Evolutionary conservation across 2,888 invertebrate genomes (phyloP).

Genomic region (Blastobasis lacticolella): DNA sequence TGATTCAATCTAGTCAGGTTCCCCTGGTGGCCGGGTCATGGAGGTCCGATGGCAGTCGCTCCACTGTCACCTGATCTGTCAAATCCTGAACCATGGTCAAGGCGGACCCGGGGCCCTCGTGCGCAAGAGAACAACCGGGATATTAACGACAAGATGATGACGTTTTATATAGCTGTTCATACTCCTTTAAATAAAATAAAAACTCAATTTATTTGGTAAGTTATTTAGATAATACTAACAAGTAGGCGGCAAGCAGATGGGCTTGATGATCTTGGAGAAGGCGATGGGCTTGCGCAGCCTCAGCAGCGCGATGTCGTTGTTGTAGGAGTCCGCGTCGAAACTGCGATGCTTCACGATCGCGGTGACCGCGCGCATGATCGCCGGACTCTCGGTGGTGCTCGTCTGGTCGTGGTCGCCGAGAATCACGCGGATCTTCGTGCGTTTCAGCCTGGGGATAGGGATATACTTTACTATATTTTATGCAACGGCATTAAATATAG

Average conservation of each 20-base stretch:
- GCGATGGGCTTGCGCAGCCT: constrained; percentile 84
- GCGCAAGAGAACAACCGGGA: too few relatives aligned
- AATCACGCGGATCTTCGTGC: constrained; percentile 86
- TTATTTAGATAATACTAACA: constrained; percentile 67
- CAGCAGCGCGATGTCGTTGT: constrained; percentile 88
- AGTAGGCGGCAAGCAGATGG: constrained; percentile 84
- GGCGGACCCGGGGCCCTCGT: too few relatives aligned
- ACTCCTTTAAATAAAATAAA: too few relatives aligned
- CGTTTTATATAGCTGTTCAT: too few relatives aligned
- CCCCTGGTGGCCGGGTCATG: too few relatives aligned
- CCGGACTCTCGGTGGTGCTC: constrained; percentile 82
- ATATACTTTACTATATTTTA: too few relatives aligned
- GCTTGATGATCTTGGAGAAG: constrained; percentile 83
- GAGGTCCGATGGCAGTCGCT: too few relatives aligned
- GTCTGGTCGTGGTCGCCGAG: constrained; percentile 91
- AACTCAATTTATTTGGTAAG: too few relatives aligned
- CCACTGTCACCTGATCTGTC: too few relatives aligned
- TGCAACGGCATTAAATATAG: background rate
- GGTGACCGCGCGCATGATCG: constrained; percentile 87
- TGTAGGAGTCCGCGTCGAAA: constrained; percentile 89
- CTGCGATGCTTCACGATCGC: constrained; percentile 85
- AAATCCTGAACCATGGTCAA: too few relatives aligned
- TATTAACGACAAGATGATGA: too few relatives aligned
- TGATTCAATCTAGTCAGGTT: too few relatives aligned
- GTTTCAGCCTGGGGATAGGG: constrained; percentile 75